These are phyloP conservation scores for Kryptolebias ocellatus DNA, from an alignment of 2,797 vertebrate species.

Conservation along the genomic window DNA sequence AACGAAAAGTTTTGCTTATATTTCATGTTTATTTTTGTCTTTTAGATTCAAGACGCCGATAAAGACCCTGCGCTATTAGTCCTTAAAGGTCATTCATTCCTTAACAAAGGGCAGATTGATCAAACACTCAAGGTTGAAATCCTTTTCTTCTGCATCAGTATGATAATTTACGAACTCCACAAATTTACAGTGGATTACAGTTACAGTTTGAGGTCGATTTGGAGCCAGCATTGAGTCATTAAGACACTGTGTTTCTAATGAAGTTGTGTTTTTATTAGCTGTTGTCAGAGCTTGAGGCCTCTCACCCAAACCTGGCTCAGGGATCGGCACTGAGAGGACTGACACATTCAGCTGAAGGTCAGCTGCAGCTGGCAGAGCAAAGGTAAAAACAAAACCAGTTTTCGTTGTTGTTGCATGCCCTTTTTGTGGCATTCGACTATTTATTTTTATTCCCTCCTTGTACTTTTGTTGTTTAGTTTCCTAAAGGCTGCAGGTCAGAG, in stretches of 20 bases:
- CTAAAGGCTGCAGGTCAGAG: constrained; percentile 83
- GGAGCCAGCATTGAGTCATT: not conserved
- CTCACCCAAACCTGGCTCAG: constrained; percentile 83
- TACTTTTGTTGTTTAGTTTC: constrained; percentile 80
- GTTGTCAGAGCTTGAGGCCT: constrained; percentile 83
- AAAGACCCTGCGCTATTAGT: constrained; percentile 83
- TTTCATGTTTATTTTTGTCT: constrained; percentile 19
- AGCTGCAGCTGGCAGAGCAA: constrained; percentile 86
- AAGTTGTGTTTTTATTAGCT: constrained; percentile 74
- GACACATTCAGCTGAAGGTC: constrained; percentile 80
- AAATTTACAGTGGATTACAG: not conserved
- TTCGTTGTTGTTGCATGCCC: not conserved
- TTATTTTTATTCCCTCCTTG: constrained; percentile 3
- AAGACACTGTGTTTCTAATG: not conserved
- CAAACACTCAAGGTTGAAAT: constrained; percentile 87
- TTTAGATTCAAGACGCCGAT: constrained; percentile 85
- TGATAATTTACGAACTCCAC: not conserved
- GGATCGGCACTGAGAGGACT: constrained; percentile 83
- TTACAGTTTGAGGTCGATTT: not conserved
- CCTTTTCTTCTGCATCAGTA: not conserved
- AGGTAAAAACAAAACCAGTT: constrained; percentile 77
- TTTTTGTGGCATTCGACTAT: not conserved
- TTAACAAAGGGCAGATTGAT: constrained; percentile 86
- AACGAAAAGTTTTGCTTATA: too few relatives aligned
- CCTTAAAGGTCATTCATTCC: constrained; percentile 84